Base-by-base conservation (phyloP, 2,888 invertebrate genomes). In the Andrena chrysosceles region DNA sequence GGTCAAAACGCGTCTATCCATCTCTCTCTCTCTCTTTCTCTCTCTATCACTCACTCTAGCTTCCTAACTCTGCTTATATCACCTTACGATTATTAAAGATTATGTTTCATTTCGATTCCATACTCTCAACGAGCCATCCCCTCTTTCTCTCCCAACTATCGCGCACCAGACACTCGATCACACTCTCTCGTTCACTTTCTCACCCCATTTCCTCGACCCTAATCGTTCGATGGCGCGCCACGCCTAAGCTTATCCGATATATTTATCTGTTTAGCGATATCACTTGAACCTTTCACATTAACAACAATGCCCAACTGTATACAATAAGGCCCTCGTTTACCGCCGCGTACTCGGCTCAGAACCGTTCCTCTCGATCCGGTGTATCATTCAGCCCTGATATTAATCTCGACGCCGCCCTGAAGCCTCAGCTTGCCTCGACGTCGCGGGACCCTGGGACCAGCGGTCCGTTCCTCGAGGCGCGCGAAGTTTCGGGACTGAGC, bases 261-360 rank as follows among this genome's bases (percentile, higher is more conserved):
- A 91, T 89, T 42, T 87, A 92, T 91, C 90, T 91, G 87, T 90
- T 87, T 89, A 91, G 88, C 89, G 89, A 90, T 92, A 93, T 91
- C 91, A 93, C 91, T 90, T 90, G 90, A 90, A 90, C 88, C 89
- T 90, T 83, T 90, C 84, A 90, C 90, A 91, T 84, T 93, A 93
- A 93, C 92, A 93, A 93, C 93, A 93, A 93, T 93, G 93, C 93
- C 93, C 93, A 93, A 92, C 91, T 92, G 93, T 93, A 90, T 93
- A 92, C 90, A 92, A 93, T 93, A 93, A 93, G 93, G 93, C 93
- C 93, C 91, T 92, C 89, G 88, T 89, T 89, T 89, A 87, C 85
- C 77, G 85, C 87, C 89, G 85, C 87, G 86, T 86, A 83, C 70
- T 72, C 81, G 67, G 72, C 79, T 66, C 80, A 60, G 59, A 74